Evolutionary conservation across 2,888 invertebrate species (phyloP).

Genomic region (Papilio elwesi): DNA sequence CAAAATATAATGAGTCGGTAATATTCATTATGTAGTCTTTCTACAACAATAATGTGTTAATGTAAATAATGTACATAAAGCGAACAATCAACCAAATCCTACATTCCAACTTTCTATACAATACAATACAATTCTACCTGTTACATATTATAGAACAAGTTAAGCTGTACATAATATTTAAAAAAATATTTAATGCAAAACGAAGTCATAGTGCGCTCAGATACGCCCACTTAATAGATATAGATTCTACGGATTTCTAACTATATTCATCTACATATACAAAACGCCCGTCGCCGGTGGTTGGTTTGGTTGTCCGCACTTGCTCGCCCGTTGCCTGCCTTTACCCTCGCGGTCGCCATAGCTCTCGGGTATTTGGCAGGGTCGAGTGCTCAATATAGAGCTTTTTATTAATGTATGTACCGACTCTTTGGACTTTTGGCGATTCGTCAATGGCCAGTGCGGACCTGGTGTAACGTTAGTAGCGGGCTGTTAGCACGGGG

Average conservation of each 20-base stretch:
- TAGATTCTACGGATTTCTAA: neutral
- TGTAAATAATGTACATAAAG: conserved; percentile 17
- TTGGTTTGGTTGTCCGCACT: too few species aligned
- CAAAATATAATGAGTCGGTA: neutral
- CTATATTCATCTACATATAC: neutral
- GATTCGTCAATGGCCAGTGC: neutral
- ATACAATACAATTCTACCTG: too few species aligned
- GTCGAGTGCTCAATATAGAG: neutral
- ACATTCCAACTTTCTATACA: neutral
- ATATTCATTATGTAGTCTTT: neutral
- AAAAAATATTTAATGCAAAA: too few species aligned
- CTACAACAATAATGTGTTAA: neutral
- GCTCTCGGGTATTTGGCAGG: neutral
- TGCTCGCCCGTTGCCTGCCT: too few species aligned
- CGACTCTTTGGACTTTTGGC: too few species aligned
- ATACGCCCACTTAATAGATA: neutral
- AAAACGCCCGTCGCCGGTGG: neutral
- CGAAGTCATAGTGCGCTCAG: neutral
- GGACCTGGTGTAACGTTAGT: conserved; percentile 9
- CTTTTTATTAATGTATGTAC: neutral
- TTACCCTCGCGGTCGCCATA: too few species aligned
- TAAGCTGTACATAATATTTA: neutral
- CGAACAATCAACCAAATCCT: neutral
- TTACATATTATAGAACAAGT: too few species aligned
- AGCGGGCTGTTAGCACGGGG: conserved; percentile 13